Percentiles rank a stretch among this genome's conserved stretches.
Evolutionary conservation across 2,888 invertebrate genomes (phyloP).

Genomic region (Stenodera caucasica): DNA sequence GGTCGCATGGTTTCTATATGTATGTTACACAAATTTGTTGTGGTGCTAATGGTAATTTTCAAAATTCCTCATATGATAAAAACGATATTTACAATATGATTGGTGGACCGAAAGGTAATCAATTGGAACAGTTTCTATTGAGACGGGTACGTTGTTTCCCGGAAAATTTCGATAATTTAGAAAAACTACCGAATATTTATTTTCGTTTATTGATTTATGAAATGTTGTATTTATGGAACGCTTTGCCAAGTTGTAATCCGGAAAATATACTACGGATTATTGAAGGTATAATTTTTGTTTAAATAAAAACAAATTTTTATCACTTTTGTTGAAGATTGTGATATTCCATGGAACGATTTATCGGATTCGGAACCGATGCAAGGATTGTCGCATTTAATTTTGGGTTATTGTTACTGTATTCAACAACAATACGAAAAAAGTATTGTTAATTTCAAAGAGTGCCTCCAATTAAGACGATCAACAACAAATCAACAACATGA

Average conservation of each 20-base stretch:
- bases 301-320: conserved; percentile 11
- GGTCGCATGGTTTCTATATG: conserved; percentile 68
- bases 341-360: not conserved
- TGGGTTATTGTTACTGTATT: conserved; percentile 58
- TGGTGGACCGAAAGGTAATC: conserved; percentile 43
- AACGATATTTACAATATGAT: conserved; percentile 40
- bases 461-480: conserved; percentile 47
- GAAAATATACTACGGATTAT: conserved; percentile 54
- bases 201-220: conserved; percentile 66
- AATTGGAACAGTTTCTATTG: conserved; percentile 49
- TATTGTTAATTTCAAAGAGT: conserved; percentile 50
- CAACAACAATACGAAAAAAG: conserved; percentile 53
- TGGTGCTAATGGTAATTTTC: conserved; percentile 39
- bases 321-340: conserved; percentile 48
- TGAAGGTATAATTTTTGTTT: conserved; percentile 46
- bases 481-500: conserved; percentile 46
- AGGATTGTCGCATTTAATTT: conserved; percentile 59
- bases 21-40: conserved; percentile 61
- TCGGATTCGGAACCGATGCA: conserved; percentile 58
- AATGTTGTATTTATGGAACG: conserved; percentile 70
- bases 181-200: conserved; percentile 46
- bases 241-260: conserved; percentile 61
- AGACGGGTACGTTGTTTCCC: conserved; percentile 46
- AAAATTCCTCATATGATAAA: conserved; percentile 22
- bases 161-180: conserved; percentile 38